A percentile compares a stretch with the other conserved stretches of the same genome.
phyloP scores from a whole-genome alignment of 2,888 invertebrate species.

The Gonocerus acuteangulatus region DNA sequence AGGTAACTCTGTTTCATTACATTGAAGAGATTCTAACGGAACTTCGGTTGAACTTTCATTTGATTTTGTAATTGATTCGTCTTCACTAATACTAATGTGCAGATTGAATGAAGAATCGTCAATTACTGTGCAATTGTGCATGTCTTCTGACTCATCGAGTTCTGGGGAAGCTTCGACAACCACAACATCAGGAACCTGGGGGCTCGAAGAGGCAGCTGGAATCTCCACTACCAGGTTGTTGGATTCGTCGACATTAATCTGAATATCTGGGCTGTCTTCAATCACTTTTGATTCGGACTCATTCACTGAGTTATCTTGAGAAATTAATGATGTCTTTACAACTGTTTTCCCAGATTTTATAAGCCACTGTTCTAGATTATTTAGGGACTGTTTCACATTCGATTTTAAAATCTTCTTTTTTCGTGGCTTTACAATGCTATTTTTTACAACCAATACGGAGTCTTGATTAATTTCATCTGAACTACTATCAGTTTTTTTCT shows the following conservation, averaged over 20 bases:
- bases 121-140: background rate
- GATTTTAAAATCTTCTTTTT: constrained; percentile 12
- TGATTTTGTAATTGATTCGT: background rate
- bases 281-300: constrained; percentile 10
- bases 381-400: constrained; percentile 5
- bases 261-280: constrained; percentile 2
- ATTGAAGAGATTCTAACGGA: background rate
- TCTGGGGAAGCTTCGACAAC: too few relatives aligned
- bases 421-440: constrained; percentile 2
- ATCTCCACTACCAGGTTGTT: background rate
- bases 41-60: background rate
- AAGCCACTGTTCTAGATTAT: constrained; percentile 20
- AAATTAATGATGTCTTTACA: constrained; percentile 4
- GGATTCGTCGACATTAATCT: constrained; percentile 1
- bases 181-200: too few relatives aligned
- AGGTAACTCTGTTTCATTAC: constrained; percentile 13
- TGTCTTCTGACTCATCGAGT: background rate
- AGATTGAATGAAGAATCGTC: background rate
- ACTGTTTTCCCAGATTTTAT: constrained; percentile 19
- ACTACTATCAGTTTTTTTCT: constrained; percentile 2
- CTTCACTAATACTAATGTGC: background rate
- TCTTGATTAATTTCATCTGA: constrained; percentile 6
- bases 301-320: background rate
- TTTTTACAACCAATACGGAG: constrained; percentile 9
- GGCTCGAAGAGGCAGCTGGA: too few relatives aligned